Conservation (phyloP, 2,797 vertebrate species). For the Orestias chungarensis region DNA sequence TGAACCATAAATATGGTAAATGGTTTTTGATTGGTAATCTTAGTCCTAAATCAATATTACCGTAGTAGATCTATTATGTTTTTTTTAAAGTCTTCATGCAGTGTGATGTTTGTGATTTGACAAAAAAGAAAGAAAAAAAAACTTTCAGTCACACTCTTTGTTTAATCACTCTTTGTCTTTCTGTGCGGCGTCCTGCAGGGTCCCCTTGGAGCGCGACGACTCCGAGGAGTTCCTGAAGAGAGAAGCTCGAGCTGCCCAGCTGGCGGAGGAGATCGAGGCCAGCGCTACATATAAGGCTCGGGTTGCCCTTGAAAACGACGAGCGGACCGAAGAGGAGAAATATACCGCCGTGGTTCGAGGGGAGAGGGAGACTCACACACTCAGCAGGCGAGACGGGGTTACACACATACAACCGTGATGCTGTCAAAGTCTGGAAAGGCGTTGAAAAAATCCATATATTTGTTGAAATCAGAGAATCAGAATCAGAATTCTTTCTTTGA, state of each 20-base stretch:
- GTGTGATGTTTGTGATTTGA: background rate
- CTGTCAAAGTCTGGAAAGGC: too few species aligned
- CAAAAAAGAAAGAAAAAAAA: background rate
- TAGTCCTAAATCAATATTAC: background rate
- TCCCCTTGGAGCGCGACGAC: slow-evolving; percentile 96
- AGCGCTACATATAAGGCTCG: slow-evolving; percentile 97
- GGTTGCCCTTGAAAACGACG: slow-evolving; percentile 96
- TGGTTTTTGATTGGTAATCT: too few species aligned
- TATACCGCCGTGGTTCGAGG: slow-evolving; percentile 94
- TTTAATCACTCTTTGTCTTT: slow-evolving; percentile 14
- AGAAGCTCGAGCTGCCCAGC: slow-evolving; percentile 94
- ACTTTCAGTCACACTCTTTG: background rate
- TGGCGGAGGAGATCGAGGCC: slow-evolving; percentile 99
- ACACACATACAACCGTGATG: too few species aligned
- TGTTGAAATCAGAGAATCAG: too few species aligned
- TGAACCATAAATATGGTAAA: too few species aligned
- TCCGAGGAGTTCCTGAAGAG: slow-evolving; percentile 98
- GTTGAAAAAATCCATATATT: too few species aligned
- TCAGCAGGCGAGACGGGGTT: slow-evolving; percentile 84
- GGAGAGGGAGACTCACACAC: slow-evolving; percentile 87
- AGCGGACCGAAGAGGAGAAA: slow-evolving; percentile 97
- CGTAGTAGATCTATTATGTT: background rate
- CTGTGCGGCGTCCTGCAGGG: slow-evolving; percentile 74
- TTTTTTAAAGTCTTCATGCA: background rate
- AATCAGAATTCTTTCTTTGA: too few species aligned